A percentile compares a stretch with the other conserved stretches of the same genome.
Evolutionary conservation across 2,797 vertebrate genomes (phyloP).

Genomic region (Sternotherus odoratus): DNA sequence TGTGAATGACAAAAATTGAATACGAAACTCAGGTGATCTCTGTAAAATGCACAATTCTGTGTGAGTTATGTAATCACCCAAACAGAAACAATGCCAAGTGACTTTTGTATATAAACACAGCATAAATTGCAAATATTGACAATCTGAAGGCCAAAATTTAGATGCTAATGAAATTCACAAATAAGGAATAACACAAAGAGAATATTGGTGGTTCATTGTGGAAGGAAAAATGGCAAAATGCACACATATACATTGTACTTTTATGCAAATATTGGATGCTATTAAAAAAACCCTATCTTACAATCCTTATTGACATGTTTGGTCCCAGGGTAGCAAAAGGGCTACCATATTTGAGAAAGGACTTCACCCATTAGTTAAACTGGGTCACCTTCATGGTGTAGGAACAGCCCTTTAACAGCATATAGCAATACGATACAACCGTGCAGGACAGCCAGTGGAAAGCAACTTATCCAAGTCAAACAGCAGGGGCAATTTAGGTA

Average conservation of each 20-base stretch:
- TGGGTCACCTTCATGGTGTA: background rate
- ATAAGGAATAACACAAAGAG: background rate
- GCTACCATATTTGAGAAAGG: too few relatives aligned
- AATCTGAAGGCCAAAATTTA: background rate
- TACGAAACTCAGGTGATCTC: background rate
- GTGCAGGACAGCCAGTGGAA: background rate
- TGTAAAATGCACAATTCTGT: background rate
- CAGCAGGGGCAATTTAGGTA: background rate
- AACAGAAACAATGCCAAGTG: background rate
- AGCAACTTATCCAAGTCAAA: background rate
- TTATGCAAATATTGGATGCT: background rate
- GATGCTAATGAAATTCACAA: background rate
- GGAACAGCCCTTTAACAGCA: background rate
- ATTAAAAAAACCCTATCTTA: background rate
- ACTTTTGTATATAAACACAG: background rate
- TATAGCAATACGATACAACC: background rate
- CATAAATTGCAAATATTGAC: background rate
- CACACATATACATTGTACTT: background rate
- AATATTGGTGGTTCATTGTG: background rate
- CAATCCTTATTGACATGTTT: background rate
- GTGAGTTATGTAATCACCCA: background rate
- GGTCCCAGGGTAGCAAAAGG: background rate
- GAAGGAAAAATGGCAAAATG: background rate
- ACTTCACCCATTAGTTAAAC: background rate
- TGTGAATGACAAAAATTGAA: background rate